Evolutionary conservation across 2,888 invertebrate genomes (phyloP).

Genomic region (Rhingia campestris): DNA sequence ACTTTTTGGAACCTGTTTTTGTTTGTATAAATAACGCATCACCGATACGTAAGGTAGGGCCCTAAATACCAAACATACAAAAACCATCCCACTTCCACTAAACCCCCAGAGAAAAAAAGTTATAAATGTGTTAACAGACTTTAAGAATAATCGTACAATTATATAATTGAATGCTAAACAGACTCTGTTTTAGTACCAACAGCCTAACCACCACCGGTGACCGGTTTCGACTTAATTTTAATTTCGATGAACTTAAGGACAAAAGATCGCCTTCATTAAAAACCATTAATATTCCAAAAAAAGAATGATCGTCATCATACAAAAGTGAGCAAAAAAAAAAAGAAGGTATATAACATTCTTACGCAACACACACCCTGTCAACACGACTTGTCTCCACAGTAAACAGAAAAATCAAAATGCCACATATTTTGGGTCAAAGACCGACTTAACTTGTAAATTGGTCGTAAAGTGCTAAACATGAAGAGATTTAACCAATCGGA

Average conservation of each 20-base stretch:
- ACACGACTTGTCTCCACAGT: neutral
- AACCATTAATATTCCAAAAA: neutral
- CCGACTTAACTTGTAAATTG: slow-evolving; percentile 48
- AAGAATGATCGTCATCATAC: neutral
- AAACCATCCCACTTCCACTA: neutral
- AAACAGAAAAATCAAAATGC: slow-evolving; percentile 10
- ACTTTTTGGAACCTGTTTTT: too few relatives aligned
- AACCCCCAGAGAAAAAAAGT: too few relatives aligned
- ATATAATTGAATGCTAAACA: slow-evolving; percentile 55
- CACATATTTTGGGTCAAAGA: slow-evolving; percentile 61
- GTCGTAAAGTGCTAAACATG: slow-evolving; percentile 16
- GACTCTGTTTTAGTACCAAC: slow-evolving; percentile 12
- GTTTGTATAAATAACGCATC: too few relatives aligned
- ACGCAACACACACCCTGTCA: slow-evolving; percentile 28
- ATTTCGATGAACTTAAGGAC: slow-evolving; percentile 37
- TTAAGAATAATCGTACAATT: slow-evolving; percentile 29
- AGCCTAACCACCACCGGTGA: neutral
- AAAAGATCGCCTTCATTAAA: slow-evolving; percentile 20
- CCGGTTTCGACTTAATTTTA: slow-evolving; percentile 34
- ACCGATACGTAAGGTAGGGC: neutral
- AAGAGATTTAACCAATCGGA: slow-evolving; percentile 11
- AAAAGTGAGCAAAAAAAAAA: neutral
- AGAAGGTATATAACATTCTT: slow-evolving; percentile 8
- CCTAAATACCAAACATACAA: neutral
- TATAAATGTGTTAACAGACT: slow-evolving; percentile 12